Evolutionary conservation across 2,113 vertebrate genomes (phyloP).

Genomic region (Serinus canaria): DNA sequence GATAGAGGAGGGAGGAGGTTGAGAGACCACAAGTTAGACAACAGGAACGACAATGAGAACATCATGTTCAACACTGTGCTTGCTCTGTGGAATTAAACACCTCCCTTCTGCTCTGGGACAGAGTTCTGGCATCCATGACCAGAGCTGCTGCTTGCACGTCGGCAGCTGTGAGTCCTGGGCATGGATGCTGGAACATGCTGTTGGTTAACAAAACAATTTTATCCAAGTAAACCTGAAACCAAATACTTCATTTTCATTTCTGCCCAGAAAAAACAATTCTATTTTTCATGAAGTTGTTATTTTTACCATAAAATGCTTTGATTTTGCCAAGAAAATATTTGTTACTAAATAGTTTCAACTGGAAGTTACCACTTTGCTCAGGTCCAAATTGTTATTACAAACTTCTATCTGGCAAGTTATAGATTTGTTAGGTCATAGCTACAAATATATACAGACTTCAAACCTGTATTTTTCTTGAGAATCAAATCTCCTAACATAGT

Average conservation of each 20-base stretch:
- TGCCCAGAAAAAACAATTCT: slow-evolving; percentile 26
- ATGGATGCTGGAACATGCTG: neutral
- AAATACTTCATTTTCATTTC: slow-evolving; percentile 22
- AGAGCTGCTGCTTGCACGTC: neutral
- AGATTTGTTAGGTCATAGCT: neutral
- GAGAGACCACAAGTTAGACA: slow-evolving; percentile 29
- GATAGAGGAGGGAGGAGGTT: neutral
- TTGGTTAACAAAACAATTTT: slow-evolving; percentile 25
- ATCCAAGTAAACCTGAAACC: neutral
- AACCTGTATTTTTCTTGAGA: neutral
- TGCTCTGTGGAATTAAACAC: slow-evolving; percentile 11
- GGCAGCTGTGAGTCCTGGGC: neutral
- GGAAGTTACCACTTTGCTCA: neutral
- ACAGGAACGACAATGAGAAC: slow-evolving; percentile 26
- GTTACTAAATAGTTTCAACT: neutral
- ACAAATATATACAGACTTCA: neutral
- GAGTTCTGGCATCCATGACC: neutral
- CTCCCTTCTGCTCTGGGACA: neutral
- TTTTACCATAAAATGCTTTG: neutral
- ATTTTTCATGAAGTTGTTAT: slow-evolving; percentile 14
- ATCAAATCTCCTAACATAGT: neutral
- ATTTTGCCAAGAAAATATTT: slow-evolving; percentile 44
- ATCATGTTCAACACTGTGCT: neutral
- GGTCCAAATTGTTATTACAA: neutral
- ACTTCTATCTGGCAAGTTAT: neutral